Evolutionary conservation across 2,113 vertebrate genomes (phyloP), one percentile per base, ranked within the genome.

Genomic region (Kryptolebias marmoratus): DNA sequence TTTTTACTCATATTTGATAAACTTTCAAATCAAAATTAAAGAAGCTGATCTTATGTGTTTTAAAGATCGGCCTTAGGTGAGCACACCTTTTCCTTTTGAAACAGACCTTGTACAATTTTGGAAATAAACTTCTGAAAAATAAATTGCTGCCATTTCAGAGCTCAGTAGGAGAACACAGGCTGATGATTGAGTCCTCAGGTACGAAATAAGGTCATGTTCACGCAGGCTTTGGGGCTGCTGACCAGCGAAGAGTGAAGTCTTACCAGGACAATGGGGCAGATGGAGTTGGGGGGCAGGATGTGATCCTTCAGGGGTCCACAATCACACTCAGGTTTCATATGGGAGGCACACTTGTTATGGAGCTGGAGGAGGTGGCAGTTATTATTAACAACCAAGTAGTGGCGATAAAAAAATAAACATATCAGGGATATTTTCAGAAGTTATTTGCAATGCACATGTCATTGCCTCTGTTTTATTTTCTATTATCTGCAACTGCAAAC

Each of bases 331-430:
- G 96, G 96, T 86, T 96, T 98, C 76, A 98, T 92, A 75, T 98
- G 96, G 74, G 97, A 98, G 78, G 97, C 96, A 88, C 97, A 98
- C 90, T 98, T 98, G 90, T 98, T 98, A 92, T 98, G 97, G 72
- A 98, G 92, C 97, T 98, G 85, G 76, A 83, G 80, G 59, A 86
- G 87, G 71, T 77, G 53, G 69, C 52, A 45, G 77, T 30, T 65
- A 78, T 81, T 75, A 79, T 59, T 92, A 77, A 67, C 76, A 70
- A 32, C 30, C 60, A 59, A 54, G 71, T 60, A 0, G n/a, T 44
- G 36, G 64, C 68, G 58, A 57, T 13, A 63, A 28, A 63, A 61
- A 28, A 49, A 7, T 0, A 11, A 15, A 70, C 3, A n/a, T 71
- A 36, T 70, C 44, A 28, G 32, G n/a, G 62, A 36, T 14, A 59